A percentile compares a stretch with the other conserved stretches of the same genome.
Evolutionary conservation across 2,888 invertebrate species (phyloP).

Genomic region (Caenorhabditis sp.): DNA sequence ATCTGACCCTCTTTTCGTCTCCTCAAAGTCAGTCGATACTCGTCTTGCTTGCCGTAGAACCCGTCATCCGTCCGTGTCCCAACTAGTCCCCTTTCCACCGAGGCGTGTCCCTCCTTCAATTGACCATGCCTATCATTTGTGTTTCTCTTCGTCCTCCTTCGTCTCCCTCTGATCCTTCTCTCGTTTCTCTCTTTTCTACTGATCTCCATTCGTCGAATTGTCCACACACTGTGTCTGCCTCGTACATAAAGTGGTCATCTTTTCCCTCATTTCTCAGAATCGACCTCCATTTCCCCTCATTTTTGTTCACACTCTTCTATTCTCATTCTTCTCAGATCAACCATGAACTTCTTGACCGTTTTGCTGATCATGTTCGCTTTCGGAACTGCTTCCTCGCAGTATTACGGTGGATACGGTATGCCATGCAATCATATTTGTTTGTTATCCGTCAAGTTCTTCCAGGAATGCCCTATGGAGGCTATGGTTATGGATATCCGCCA

Average conservation of each 20-base stretch:
- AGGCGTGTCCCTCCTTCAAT: conserved; percentile 43
- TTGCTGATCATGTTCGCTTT: conserved; percentile 29
- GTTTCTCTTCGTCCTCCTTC: conserved; percentile 27
- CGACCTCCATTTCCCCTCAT: conserved; percentile 4
- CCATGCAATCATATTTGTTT: too few relatives aligned
- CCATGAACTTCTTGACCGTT: conserved; percentile 38
- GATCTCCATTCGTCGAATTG: conserved; percentile 51
- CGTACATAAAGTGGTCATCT: conserved; percentile 26
- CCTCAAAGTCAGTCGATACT: conserved; percentile 18
- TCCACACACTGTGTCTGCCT: conserved; percentile 2
- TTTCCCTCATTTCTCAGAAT: conserved; percentile 16
- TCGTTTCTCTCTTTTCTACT: background rate
- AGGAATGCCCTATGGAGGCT: conserved; percentile 52
- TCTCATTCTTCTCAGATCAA: background rate
- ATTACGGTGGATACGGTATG: conserved; percentile 27
- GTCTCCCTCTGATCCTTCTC: conserved; percentile 14
- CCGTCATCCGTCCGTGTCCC: conserved; percentile 15
- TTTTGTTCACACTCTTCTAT: background rate
- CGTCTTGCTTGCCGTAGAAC: conserved; percentile 12
- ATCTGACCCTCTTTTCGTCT: background rate
- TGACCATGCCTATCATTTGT: conserved; percentile 34
- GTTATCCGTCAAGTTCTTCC: background rate
- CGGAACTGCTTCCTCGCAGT: conserved; percentile 47
- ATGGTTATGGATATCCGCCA: conserved; percentile 11
- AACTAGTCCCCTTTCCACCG: conserved; percentile 28